Conservation (phyloP, 53 echinoderm and acorn worm species). For the Arbacia lixula region DNA sequence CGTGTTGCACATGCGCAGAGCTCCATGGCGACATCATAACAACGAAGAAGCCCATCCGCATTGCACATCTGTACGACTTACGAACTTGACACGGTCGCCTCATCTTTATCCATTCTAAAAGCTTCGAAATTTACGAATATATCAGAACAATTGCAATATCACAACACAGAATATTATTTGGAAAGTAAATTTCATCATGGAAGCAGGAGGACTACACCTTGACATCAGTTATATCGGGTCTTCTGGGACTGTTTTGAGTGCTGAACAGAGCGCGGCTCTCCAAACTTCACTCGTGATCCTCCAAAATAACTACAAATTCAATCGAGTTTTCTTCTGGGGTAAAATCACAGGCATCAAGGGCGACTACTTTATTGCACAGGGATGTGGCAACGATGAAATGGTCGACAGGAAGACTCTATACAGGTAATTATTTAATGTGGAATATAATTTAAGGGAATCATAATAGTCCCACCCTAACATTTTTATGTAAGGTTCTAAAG, state of each 20-base stretch:
- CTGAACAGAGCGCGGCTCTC: constrained; percentile 76
- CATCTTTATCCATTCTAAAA: not conserved
- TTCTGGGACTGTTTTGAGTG: constrained; percentile 78
- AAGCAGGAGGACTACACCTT: constrained; percentile 82
- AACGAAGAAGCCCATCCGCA: not conserved
- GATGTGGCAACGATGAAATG: constrained; percentile 89
- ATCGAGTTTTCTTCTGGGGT: constrained; percentile 92
- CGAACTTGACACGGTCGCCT: not conserved
- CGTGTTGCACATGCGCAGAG: constrained; percentile 12
- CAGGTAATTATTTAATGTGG: too few species aligned
- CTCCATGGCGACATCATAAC: constrained; percentile 27
- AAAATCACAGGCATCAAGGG: constrained; percentile 92
- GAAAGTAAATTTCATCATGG: constrained; percentile 59
- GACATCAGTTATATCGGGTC: constrained; percentile 82
- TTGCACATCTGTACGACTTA: not conserved
- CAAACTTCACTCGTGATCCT: constrained; percentile 71
- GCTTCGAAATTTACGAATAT: not conserved
- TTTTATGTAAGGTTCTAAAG: not conserved
- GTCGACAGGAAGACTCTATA: constrained; percentile 90
- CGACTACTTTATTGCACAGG: constrained; percentile 96
- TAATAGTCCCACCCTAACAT: constrained; percentile 1
- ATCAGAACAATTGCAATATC: not conserved
- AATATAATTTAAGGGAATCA: too few species aligned
- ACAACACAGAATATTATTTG: not conserved
- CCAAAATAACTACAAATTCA: constrained; percentile 90